Evolutionary conservation across 2,888 invertebrate genomes (phyloP).

Genomic region (Serripes groenlandicus): DNA sequence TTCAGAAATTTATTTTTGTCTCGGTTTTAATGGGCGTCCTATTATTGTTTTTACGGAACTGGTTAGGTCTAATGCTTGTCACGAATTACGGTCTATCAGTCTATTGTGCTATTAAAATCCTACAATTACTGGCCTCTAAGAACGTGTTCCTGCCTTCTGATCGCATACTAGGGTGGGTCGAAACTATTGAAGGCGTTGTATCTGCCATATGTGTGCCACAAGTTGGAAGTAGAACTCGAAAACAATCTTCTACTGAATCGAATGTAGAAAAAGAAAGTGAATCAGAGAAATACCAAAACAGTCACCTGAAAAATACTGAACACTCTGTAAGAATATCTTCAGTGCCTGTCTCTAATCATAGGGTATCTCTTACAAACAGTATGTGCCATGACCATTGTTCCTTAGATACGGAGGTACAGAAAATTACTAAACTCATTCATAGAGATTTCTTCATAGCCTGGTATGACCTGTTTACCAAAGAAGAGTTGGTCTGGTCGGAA

Average conservation of each 20-base stretch:
- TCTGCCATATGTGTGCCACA: not conserved
- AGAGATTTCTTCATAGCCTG: slow-evolving; percentile 79
- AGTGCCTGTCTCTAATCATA: not conserved
- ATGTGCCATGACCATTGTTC: not conserved
- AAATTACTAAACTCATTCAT: slow-evolving; percentile 51
- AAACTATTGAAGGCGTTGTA: slow-evolving; percentile 3
- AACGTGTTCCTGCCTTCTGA: slow-evolving; percentile 46
- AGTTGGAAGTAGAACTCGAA: not conserved
- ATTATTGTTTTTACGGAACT: slow-evolving; percentile 40
- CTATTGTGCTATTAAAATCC: slow-evolving; percentile 25
- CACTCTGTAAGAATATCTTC: not conserved
- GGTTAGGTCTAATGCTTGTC: slow-evolving; percentile 33
- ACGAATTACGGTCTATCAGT: slow-evolving; percentile 38
- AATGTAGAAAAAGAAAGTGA: not conserved
- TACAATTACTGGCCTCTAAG: slow-evolving; percentile 26
- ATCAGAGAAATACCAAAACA: too few relatives aligned
- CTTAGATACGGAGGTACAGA: slow-evolving; percentile 10
- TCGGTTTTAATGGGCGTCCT: slow-evolving; percentile 59
- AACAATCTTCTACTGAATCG: not conserved
- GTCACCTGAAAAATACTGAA: not conserved
- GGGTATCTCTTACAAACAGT: not conserved
- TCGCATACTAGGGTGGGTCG: slow-evolving; percentile 16
- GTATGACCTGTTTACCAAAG: slow-evolving; percentile 73
- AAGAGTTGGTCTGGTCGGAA: slow-evolving; percentile 70
- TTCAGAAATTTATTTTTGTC: slow-evolving; percentile 66